These are phyloP conservation scores for Spodoptera littoralis DNA, from an alignment of 2,888 invertebrate species.

Conservation along the genomic window DNA sequence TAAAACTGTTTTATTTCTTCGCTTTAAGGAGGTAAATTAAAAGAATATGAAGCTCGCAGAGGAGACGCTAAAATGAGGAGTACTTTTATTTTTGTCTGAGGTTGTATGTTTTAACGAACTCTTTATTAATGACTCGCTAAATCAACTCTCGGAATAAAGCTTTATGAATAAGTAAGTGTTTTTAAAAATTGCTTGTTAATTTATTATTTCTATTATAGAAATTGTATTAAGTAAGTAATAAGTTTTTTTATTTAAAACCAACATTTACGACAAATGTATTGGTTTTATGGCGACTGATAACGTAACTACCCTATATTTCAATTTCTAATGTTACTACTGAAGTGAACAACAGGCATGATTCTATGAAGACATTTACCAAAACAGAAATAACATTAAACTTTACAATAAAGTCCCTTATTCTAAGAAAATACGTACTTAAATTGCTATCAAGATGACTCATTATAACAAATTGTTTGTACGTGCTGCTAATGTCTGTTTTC, in stretches of 20 bases:
- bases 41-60: slow-evolving; percentile 39
- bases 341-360: no score
- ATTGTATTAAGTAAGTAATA: no score
- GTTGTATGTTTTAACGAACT: slow-evolving; percentile 17
- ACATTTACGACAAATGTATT: no score
- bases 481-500: slow-evolving; percentile 21
- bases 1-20: slow-evolving; percentile 57
- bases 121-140: slow-evolving; percentile 30
- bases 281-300: no score
- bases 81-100: slow-evolving; percentile 44
- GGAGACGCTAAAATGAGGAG: slow-evolving; percentile 31
- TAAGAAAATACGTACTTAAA: slow-evolving; percentile 8
- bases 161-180: slow-evolving; percentile 22
- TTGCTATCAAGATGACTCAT: slow-evolving; percentile 29
- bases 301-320: no score
- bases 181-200: slow-evolving; percentile 14
- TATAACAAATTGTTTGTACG: slow-evolving; percentile 29
- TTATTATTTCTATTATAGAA: no score
- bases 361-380: not conserved
- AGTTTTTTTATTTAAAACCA: no score
- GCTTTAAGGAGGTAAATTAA: slow-evolving; percentile 51
- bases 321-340: no score
- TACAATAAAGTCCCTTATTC: slow-evolving; percentile 23
- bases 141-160: slow-evolving; percentile 22
- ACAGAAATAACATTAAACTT: slow-evolving; percentile 21